A percentile compares a stretch with the other conserved stretches of the same genome.
Conservation (phyloP, 2,888 invertebrate species). For the Eupsilia transversa region DNA sequence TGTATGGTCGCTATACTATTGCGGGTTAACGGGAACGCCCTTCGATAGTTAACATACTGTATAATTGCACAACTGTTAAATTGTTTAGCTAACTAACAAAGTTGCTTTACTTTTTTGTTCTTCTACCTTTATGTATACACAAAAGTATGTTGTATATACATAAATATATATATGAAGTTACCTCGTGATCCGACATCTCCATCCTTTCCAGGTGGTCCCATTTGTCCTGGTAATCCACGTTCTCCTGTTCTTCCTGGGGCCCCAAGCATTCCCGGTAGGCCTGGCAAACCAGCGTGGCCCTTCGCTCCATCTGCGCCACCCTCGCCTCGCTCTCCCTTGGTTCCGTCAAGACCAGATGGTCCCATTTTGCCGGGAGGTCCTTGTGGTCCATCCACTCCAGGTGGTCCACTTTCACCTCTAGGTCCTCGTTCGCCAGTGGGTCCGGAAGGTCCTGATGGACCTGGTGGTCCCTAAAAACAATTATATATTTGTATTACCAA, state of each 20-base stretch:
- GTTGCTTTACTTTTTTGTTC: no score
- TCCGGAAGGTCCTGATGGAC: slow-evolving; percentile 92
- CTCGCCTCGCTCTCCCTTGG: slow-evolving; percentile 91
- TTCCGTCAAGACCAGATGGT: slow-evolving; percentile 93
- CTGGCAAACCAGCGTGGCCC: slow-evolving; percentile 96
- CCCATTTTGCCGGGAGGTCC: slow-evolving; percentile 95
- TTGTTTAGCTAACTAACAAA: no score
- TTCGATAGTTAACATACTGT: no score
- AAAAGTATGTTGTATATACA: no score
- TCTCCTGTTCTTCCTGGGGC: slow-evolving; percentile 92
- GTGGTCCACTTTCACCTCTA: slow-evolving; percentile 93
- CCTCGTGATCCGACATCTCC: slow-evolving; percentile 94
- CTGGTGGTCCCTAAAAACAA: slow-evolving; percentile 91
- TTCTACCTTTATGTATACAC: no score
- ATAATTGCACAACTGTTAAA: no score
- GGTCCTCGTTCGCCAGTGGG: slow-evolving; percentile 93
- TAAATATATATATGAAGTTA: slow-evolving; percentile 63
- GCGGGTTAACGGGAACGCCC: no score
- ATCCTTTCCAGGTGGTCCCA: slow-evolving; percentile 94
- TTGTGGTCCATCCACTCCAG: slow-evolving; percentile 94
- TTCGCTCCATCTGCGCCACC: slow-evolving; percentile 93
- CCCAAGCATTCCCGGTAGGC: slow-evolving; percentile 95
- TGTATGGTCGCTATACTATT: no score
- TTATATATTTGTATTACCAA: neutral
- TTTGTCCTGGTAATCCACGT: slow-evolving; percentile 91